A percentile compares a stretch with the other conserved stretches of the same genome.
These are phyloP conservation scores for Aphelinus certus DNA, from an alignment of 1,140 invertebrate species.

Conservation along the genomic window DNA sequence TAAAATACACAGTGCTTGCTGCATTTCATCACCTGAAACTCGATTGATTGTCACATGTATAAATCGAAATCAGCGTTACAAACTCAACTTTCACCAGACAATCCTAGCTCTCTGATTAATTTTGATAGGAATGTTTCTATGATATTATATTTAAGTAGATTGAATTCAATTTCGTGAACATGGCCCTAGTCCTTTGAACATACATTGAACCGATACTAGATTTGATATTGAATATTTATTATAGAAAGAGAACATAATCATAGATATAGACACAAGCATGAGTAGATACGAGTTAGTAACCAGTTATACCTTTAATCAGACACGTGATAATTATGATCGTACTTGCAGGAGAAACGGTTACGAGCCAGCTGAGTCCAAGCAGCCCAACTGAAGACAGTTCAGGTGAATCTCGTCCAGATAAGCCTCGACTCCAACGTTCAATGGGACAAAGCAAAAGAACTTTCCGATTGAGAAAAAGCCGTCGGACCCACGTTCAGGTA, in stretches of 20 bases:
- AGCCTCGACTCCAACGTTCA: constrained; percentile 86
- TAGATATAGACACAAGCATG: constrained; percentile 48
- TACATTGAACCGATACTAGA: no score
- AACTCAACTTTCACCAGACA: no score
- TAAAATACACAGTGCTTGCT: no score
- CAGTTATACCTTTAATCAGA: constrained; percentile 9
- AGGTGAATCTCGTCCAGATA: constrained; percentile 70
- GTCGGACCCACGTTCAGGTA: constrained; percentile 68
- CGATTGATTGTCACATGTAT: no score
- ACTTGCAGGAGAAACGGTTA: constrained; percentile 74
- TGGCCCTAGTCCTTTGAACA: no score
- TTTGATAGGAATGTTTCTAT: no score
- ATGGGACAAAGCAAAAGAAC: constrained; percentile 95
- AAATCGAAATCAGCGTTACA: no score
- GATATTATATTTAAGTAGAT: no score
- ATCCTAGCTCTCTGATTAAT: no score
- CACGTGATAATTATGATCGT: constrained; percentile 19
- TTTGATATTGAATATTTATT: no score
- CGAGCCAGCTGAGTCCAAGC: constrained; percentile 77
- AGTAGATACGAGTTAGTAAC: constrained; percentile 47
- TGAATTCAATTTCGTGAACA: no score
- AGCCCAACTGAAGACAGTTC: constrained; percentile 77
- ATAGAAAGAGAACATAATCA: background rate
- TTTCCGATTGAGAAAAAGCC: constrained; percentile 85
- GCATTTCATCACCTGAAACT: no score